Percentiles rank a stretch among this genome's conserved stretches.
phyloP scores from a whole-genome alignment of 37 sponge, comb jelly and placozoan species.

The Eunapius fragilis region DNA sequence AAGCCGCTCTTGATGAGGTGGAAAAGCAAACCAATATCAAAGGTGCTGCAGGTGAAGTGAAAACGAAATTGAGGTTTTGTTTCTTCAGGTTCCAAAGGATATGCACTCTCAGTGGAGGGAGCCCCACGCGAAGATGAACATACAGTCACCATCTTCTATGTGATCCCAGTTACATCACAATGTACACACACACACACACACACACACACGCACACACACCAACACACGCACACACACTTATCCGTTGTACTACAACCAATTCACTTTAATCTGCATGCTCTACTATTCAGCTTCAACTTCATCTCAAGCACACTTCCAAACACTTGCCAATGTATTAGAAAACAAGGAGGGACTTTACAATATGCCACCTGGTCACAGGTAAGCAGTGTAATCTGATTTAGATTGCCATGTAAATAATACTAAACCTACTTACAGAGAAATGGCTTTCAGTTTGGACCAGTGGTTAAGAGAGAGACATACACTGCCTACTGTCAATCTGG shows the following conservation, averaged over 20 bases:
- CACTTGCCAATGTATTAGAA: slow-evolving; percentile 52
- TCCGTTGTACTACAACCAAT: too few species aligned
- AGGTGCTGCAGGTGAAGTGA: slow-evolving; percentile 14
- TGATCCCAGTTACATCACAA: slow-evolving; percentile 44
- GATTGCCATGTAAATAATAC: not conserved
- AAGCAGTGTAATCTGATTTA: not conserved
- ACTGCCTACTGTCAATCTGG: slow-evolving; percentile 59
- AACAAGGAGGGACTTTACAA: slow-evolving; percentile 36
- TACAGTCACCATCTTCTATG: slow-evolving; percentile 46
- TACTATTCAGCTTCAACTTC: slow-evolving; percentile 18
- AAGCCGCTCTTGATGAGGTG: slow-evolving; percentile 37
- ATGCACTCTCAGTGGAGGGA: slow-evolving; percentile 40
- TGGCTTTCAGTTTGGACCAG: slow-evolving; percentile 57
- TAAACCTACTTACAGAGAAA: slow-evolving; percentile 43
- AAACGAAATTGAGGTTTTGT: not conserved
- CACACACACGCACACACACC: not conserved
- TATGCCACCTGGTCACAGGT: slow-evolving; percentile 46
- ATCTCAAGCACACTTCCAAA: slow-evolving; percentile 42
- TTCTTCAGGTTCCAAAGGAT: slow-evolving; percentile 14
- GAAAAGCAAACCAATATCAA: slow-evolving; percentile 31
- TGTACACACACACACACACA: slow-evolving; percentile 23
- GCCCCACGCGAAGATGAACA: slow-evolving; percentile 28
- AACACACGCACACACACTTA: slow-evolving; percentile 7
- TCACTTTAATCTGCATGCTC: too few species aligned
- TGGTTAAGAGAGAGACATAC: slow-evolving; percentile 79